Conservation (phyloP, 2,888 invertebrate genomes). For the Amphimallon solstitiale region DNA sequence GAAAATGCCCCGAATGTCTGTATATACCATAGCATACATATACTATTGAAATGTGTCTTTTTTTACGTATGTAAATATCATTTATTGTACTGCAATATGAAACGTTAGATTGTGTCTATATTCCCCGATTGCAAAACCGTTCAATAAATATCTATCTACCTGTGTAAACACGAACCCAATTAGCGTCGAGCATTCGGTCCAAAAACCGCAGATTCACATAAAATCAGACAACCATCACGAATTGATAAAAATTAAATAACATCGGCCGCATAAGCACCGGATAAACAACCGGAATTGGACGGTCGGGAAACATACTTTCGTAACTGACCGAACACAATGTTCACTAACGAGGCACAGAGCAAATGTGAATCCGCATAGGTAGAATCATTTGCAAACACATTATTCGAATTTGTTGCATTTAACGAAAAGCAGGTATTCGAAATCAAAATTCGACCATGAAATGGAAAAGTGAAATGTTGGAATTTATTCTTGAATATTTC, state of each 20-base stretch:
- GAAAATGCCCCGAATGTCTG: too few relatives aligned
- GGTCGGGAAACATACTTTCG: conserved; percentile 6
- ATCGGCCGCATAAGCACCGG: not conserved
- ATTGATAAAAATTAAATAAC: conserved; percentile 13
- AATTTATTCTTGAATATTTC: not conserved
- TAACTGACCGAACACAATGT: conserved; percentile 35
- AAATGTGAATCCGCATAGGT: conserved; percentile 23
- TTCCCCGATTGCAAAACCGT: too few relatives aligned
- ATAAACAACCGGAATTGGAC: not conserved
- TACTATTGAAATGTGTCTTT: too few relatives aligned
- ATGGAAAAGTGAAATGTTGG: conserved; percentile 1
- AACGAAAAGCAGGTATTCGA: not conserved
- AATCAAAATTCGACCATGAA: conserved; percentile 8
- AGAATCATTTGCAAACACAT: conserved; percentile 28
- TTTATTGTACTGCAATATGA: not conserved
- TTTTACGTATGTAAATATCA: too few relatives aligned
- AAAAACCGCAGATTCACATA: too few relatives aligned
- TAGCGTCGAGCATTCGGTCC: too few relatives aligned
- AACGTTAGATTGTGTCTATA: too few relatives aligned
- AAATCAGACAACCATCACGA: not conserved
- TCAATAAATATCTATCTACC: too few relatives aligned
- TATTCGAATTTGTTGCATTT: conserved; percentile 15
- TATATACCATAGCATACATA: too few relatives aligned
- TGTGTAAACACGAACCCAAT: too few relatives aligned
- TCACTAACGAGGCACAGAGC: conserved; percentile 39